Base-by-base conservation (phyloP, 2,888 invertebrate species). In the Cosmopolites sordidus region DNA sequence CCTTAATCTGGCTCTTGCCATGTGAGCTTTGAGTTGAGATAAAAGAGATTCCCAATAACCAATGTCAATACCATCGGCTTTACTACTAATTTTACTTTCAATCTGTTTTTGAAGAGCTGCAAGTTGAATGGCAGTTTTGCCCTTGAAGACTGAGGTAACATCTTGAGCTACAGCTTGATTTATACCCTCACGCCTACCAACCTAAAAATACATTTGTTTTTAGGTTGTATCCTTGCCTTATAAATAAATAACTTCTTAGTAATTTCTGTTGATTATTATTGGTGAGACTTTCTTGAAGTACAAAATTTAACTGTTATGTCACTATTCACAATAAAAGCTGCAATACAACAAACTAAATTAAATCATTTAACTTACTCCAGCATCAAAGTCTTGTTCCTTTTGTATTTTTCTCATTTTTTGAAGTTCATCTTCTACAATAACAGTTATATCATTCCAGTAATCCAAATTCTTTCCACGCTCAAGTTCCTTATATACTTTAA, bases 31-130 rank as follows among this genome's bases (percentile, higher is more conserved):
- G 8, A 99, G 78, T 72, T 96, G 94, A n/a, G 92, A 92, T 29
- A 96, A 78, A 59, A 99, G 76, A 43, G 92, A 92, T 77, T 99
- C 98, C 98, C 98, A 99, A 75, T 97, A 99, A 41, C 93, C 92
- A 58, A 97, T 88, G 76, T 98, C 98, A 41, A 96, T 86, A 12
- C 94, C 95, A 75, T 92, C 94, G 40, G 83, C 84, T 58, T 87
- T 84, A 0, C 87, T 86, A 63, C 80, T 80, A 56, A 97, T 88
- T 77, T 96, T 97, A 12, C 78, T 77, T 73, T 91, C 90, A 66
- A 99, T 95, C 72, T 90, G 87, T 17, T 78, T 75, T 68, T 92
- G 90, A 61, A 99, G 76, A 49, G 87, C 83, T 62, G 86, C 84
- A 60, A 99, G 77, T 73, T 98, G 94, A 2, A 81, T 78, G 1